These are phyloP conservation scores for Hemicordylus capensis DNA, from an alignment of 2,113 vertebrate species.

Conservation along the genomic window DNA sequence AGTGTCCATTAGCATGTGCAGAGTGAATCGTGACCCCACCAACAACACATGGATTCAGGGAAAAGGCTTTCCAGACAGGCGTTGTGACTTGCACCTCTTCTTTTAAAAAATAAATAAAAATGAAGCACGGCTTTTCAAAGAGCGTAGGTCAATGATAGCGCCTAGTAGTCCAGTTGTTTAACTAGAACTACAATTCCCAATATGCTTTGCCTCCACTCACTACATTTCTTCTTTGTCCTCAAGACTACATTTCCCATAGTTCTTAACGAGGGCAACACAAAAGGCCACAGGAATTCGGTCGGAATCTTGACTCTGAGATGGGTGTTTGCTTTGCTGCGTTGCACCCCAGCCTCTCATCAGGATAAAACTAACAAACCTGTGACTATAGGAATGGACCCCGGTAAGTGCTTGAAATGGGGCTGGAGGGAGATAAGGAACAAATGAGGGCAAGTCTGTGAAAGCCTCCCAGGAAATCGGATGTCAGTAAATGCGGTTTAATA, in stretches of 20 bases:
- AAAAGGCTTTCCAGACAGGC: neutral
- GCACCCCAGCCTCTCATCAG: neutral
- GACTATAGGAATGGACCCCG: neutral
- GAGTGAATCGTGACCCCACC: neutral
- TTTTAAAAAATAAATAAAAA: neutral
- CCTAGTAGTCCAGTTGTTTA: neutral
- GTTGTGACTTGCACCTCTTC: neutral
- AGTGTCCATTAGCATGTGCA: neutral
- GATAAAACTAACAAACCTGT: neutral
- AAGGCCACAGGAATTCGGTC: slow-evolving; percentile 9
- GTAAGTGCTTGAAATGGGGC: neutral
- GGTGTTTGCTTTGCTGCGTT: neutral
- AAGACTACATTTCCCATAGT: slow-evolving; percentile 16
- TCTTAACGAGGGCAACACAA: neutral
- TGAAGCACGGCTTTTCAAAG: neutral
- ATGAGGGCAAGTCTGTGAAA: neutral
- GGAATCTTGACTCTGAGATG: neutral
- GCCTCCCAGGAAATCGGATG: neutral
- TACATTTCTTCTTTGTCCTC: neutral
- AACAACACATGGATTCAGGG: neutral
- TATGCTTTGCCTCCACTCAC: neutral
- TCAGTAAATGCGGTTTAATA: neutral
- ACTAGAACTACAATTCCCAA: slow-evolving; percentile 1
- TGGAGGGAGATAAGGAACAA: neutral
- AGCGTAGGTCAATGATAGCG: neutral